Base-by-base conservation (phyloP, 2,888 invertebrate species). In the Hecatera dysodea region DNA sequence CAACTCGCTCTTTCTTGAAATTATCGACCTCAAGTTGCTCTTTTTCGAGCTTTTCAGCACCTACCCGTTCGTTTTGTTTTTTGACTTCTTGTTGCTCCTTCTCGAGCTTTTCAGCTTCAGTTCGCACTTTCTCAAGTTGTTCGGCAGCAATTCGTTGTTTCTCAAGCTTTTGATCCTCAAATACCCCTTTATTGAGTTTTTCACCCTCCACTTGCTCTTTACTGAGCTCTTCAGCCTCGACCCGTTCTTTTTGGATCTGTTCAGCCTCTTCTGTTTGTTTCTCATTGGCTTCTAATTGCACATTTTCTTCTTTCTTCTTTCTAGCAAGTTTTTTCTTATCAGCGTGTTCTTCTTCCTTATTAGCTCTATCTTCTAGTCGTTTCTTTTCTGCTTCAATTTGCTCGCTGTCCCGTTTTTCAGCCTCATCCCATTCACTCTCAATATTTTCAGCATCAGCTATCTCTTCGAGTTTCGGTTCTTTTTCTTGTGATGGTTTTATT, bases 381-480 rank as follows among this genome's bases (percentile, higher is more conserved):
- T 48, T 75, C 0, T 70, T 67, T 33, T 71, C 62, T 11, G 70
- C 52, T 9, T 44, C 62, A 6, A 27, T 4, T 6, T 12, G 27
- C 22, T 62, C 53, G 0, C 19, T 72, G 39, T 86, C 80, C 52
- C 44, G 59, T 42, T 72, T 72, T 12, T 68, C 22, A 19, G n/a
- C 29, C 3, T 60, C 19, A 8, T 27, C 0, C 2, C 61, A 6
- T 44, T 81, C 27, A 42, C 11, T 36, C 70, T 68, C 80, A 71
- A 29, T 63, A 50, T 61, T 65, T 48, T 72, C 63, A 1, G 17
- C 66, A 9, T 65, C 57, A 55, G 59, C 11, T 24, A n/a, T n/a
- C 1, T 19, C 55, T 63, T 79, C 75, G n/a, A 81, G 71, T 33
- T 65, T 66, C 0, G 8, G 27, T 55, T 66, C 64, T 19, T 80